phyloP scores from a whole-genome alignment of 1,140 invertebrate genomes.

The Battus philenor region DNA sequence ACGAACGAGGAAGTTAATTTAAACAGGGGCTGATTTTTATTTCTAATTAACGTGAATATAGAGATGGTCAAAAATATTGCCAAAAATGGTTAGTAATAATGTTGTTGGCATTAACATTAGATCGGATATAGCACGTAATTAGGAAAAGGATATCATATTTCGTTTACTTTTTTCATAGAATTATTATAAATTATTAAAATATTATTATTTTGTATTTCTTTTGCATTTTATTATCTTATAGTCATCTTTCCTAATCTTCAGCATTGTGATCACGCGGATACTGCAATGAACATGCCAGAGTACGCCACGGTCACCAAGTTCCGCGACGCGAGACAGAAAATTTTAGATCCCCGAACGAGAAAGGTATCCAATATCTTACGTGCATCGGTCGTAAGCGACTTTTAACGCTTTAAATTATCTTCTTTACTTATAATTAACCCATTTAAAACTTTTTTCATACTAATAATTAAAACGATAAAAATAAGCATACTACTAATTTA shows the following conservation, averaged over 20 bases:
- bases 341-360: slow-evolving; percentile 34
- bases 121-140: no score
- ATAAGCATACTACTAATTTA: no score
- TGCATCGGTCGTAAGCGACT: background rate
- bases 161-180: no score
- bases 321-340: slow-evolving; percentile 29
- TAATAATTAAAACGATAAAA: no score
- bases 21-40: no score
- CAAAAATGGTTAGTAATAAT: no score
- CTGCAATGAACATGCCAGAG: slow-evolving; percentile 31
- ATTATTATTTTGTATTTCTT: slow-evolving; percentile 21
- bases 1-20: no score
- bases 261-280: slow-evolving; percentile 19
- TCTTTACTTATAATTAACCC: background rate
- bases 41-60: no score
- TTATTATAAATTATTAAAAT: no score
- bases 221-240: slow-evolving; percentile 18
- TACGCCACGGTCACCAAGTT: slow-evolving; percentile 44
- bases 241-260: slow-evolving; percentile 21
- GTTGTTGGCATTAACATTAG: no score
- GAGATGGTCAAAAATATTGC: no score
- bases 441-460: background rate
- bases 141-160: no score
- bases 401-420: background rate
- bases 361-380: slow-evolving; percentile 34